A percentile compares a stretch with the other conserved stretches of the same genome.
Conservation (phyloP, 1,140 invertebrate species). For the Zophobas atratus region DNA sequence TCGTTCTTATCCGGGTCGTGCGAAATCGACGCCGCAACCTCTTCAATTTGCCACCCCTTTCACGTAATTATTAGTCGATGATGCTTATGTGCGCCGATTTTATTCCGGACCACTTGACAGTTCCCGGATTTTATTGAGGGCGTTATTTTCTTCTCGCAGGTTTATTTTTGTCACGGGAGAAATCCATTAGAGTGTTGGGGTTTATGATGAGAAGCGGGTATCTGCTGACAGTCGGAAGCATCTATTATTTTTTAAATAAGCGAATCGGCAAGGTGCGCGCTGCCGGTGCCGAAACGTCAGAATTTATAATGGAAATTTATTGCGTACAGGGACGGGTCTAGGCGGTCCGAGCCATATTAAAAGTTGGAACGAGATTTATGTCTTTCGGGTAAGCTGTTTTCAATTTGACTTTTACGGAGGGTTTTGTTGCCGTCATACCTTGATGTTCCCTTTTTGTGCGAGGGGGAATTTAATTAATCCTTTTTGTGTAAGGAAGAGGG, state of each 20-base stretch:
- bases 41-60: not conserved
- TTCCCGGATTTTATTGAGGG: slow-evolving; percentile 19
- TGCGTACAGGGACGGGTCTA: not conserved
- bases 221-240: slow-evolving; percentile 10
- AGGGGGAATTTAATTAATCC: not conserved
- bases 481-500: not conserved
- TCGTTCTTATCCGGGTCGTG: not conserved
- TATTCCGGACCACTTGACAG: slow-evolving; percentile 8
- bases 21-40: not conserved
- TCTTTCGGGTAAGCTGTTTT: slow-evolving; percentile 16
- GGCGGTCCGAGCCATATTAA: slow-evolving; percentile 4
- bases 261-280: slow-evolving; percentile 20
- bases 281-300: slow-evolving; percentile 3
- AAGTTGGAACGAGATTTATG: slow-evolving; percentile 5
- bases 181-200: slow-evolving; percentile 33
- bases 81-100: slow-evolving; percentile 23
- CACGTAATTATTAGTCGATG: slow-evolving; percentile 32
- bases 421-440: not conserved
- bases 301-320: slow-evolving; percentile 36
- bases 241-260: slow-evolving; percentile 37
- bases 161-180: slow-evolving; percentile 39
- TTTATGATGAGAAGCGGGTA: slow-evolving; percentile 3
- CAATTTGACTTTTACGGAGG: slow-evolving; percentile 1
- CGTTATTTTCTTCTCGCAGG: not conserved
- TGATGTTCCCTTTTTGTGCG: not conserved